Evolutionary conservation across 2,888 invertebrate species (phyloP).

Genomic region (Apantesis nais): DNA sequence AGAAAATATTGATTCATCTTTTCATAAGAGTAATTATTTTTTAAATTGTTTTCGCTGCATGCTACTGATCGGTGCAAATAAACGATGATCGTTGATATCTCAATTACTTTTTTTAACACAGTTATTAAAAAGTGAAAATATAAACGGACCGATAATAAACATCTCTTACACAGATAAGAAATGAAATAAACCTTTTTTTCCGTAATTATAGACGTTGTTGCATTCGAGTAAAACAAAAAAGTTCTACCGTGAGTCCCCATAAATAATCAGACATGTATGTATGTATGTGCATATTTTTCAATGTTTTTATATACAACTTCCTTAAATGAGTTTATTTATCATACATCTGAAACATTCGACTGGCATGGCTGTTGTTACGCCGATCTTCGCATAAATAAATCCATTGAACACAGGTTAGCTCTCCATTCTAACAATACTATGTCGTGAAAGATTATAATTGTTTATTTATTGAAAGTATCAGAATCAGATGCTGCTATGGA

Average conservation of each 20-base stretch:
- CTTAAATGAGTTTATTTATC: slow-evolving; percentile 45
- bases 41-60: too few species aligned
- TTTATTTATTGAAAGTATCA: neutral
- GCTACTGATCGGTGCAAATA: too few species aligned
- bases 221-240: neutral
- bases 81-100: neutral
- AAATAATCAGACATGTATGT: slow-evolving; percentile 41
- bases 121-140: neutral
- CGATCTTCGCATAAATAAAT: slow-evolving; percentile 46
- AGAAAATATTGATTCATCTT: neutral
- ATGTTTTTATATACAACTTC: slow-evolving; percentile 39
- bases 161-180: neutral
- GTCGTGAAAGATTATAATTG: neutral
- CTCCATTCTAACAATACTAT: neutral
- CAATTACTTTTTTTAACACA: neutral
- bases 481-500: neutral
- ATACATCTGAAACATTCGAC: slow-evolving; percentile 25
- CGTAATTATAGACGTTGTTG: slow-evolving; percentile 1
- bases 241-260: slow-evolving; percentile 19
- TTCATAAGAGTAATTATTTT: too few species aligned
- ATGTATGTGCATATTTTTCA: slow-evolving; percentile 44
- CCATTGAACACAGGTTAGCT: slow-evolving; percentile 23
- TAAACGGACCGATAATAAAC: neutral
- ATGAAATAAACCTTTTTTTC: neutral
- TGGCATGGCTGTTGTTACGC: slow-evolving; percentile 22